Evolutionary conservation across 2,113 vertebrate species (phyloP).

Genomic region (Leptobrachium leishanense): DNA sequence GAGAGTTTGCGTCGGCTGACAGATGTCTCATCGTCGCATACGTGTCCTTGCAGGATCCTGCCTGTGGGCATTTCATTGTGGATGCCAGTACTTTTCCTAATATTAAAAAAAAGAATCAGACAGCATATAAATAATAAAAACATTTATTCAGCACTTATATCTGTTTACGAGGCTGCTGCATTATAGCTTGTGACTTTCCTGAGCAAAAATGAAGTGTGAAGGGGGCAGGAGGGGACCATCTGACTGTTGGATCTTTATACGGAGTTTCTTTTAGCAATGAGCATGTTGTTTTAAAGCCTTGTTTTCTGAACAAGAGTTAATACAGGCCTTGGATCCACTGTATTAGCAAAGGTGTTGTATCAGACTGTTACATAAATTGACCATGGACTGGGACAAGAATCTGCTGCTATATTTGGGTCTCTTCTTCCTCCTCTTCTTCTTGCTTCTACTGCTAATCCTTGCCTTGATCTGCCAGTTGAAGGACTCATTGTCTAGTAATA

Average conservation of each 20-base stretch:
- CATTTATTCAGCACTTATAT: neutral
- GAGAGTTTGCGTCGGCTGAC: conserved; percentile 11
- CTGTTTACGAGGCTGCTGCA: neutral
- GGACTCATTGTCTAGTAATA: conserved; percentile 73
- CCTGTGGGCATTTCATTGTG: conserved; percentile 18
- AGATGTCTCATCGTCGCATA: conserved; percentile 29
- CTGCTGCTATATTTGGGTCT: conserved; percentile 82
- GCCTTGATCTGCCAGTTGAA: conserved; percentile 84
- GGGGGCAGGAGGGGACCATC: neutral
- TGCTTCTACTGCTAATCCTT: conserved; percentile 82
- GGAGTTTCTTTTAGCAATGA: neutral
- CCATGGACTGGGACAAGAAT: conserved; percentile 83
- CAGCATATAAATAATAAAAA: conserved; percentile 22
- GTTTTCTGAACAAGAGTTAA: neutral
- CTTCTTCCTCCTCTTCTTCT: conserved; percentile 74
- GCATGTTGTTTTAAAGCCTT: neutral
- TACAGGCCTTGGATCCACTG: neutral
- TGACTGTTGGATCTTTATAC: neutral
- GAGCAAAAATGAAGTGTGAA: neutral
- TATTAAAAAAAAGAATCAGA: neutral
- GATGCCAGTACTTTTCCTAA: conserved; percentile 20
- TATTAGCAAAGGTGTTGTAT: neutral
- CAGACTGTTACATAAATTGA: neutral
- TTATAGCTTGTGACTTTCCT: neutral
- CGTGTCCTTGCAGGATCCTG: conserved; percentile 32